Conservation (phyloP, 2,797 vertebrate genomes). For the Dromococcyx pavoninus region DNA sequence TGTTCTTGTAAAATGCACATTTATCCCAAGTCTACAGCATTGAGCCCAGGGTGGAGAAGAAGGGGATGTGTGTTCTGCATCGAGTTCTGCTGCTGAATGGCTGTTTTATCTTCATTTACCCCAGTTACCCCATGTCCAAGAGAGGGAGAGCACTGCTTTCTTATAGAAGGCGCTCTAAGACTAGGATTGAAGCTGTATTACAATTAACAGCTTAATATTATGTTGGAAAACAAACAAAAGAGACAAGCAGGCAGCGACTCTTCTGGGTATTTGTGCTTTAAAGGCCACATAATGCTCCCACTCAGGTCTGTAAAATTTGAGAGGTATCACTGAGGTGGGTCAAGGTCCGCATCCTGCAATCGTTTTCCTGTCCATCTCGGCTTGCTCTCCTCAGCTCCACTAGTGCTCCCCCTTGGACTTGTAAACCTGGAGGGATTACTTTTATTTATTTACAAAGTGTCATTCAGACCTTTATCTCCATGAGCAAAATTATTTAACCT, state of each 20-base stretch:
- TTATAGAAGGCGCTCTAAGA: not conserved
- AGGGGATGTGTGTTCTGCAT: not conserved
- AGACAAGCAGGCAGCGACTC: not conserved
- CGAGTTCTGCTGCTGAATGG: not conserved
- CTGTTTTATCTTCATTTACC: not conserved
- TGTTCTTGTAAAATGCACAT: not conserved
- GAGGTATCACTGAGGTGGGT: not conserved
- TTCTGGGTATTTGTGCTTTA: not conserved
- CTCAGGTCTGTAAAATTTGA: not conserved
- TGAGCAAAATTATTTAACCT: not conserved
- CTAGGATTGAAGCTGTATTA: not conserved
- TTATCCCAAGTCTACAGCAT: not conserved
- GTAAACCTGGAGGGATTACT: not conserved
- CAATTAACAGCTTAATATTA: not conserved
- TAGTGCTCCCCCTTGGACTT: not conserved
- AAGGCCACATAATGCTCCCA: not conserved
- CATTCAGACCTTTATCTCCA: not conserved
- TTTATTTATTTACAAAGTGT: not conserved
- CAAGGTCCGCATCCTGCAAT: not conserved
- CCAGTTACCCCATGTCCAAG: not conserved
- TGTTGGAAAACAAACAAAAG: not conserved
- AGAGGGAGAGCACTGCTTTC: not conserved
- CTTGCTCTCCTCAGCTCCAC: not conserved
- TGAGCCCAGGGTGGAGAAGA: not conserved
- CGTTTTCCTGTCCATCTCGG: not conserved